phyloP scores from a whole-genome alignment of 2,888 invertebrate species.

The Zaprionus bogoriensis region DNA sequence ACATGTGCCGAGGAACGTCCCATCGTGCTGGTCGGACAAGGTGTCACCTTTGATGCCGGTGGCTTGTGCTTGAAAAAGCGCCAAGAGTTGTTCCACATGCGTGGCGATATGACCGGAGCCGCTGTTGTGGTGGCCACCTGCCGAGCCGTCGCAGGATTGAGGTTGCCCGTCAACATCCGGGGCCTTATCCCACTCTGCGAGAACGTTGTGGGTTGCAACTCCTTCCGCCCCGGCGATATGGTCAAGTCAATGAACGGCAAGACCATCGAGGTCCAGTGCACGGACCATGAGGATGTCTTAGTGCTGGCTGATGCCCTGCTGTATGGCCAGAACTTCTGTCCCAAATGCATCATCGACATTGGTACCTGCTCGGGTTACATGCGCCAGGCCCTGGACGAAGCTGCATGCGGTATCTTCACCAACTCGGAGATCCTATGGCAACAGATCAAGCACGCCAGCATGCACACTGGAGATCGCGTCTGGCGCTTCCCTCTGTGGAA shows the following conservation, averaged over 20 bases:
- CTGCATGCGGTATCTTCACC: constrained; percentile 89
- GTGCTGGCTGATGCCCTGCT: constrained; percentile 90
- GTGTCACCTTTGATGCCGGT: constrained; percentile 88
- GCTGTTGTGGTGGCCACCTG: constrained; percentile 89
- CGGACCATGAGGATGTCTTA: constrained; percentile 90
- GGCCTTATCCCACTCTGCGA: constrained; percentile 91
- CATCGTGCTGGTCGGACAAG: constrained; percentile 89
- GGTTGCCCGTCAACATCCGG: constrained; percentile 88
- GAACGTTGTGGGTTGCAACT: constrained; percentile 90
- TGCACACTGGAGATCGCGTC: constrained; percentile 90
- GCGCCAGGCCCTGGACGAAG: constrained; percentile 86
- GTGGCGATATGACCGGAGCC: constrained; percentile 94
- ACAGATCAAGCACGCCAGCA: constrained; percentile 86
- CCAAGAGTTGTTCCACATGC: constrained; percentile 84
- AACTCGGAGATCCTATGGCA: constrained; percentile 88
- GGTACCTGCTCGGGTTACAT: constrained; percentile 91
- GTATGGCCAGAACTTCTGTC: constrained; percentile 87
- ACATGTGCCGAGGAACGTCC: constrained; percentile 86
- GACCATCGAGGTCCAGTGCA: constrained; percentile 86
- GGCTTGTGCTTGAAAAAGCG: constrained; percentile 87
- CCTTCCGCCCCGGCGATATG: constrained; percentile 92
- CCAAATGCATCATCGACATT: constrained; percentile 88
- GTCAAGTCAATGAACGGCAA: constrained; percentile 90
- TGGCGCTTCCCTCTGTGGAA: constrained; percentile 93
- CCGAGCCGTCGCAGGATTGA: constrained; percentile 87